Evolutionary conservation across 2,888 invertebrate species (phyloP), one percentile per base, ranked within the genome.

Genomic region (Lasius platythorax): DNA sequence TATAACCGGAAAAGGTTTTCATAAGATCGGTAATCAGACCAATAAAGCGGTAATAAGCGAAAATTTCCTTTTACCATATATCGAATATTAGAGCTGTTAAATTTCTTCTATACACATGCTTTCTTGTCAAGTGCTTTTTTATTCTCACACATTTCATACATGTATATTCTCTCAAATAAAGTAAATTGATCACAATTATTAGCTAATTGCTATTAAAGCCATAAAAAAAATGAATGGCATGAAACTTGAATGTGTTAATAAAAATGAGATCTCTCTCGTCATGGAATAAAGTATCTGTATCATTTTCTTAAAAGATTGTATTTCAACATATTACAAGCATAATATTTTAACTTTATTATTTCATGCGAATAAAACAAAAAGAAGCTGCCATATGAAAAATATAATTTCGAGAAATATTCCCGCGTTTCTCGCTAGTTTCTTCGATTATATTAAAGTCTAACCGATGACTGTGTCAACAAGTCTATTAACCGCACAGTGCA

Each of bases 401-500:
- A 15, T 40, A 53, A 50, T 37, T 28, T 37, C 12, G 12, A 68
- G 0, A 40, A 4, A 28, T 40, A 15, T 75, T 3, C 28, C 28
- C n/a, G 15, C n/a, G 15, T 15, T 40, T 33, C 15, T 56, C 5
- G 18, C 28, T 15, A 67, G n/a, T 15, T 6, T 15, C 9, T 70
- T 40, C 30, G 43, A 61, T 79, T 72, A 61, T 53, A 53, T 28
- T 43, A 15, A 58, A 53, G 23, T 46, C 23, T 23, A 58, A 23
- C 37, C 58, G 8, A 70, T 70, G 43, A 79, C 30, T 79, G 58
- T 43, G 33, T 72, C 73, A 73, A 81, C 73, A 81, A 33, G 61
- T 81, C 58, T 81, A 81, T 72, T 61, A 79, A 72, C 8, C 23
- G 46, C 5, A 46, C 61, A 23, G 33, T 73, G 79, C 28, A 61